phyloP scores from a whole-genome alignment of 2,113 vertebrate genomes.

The Parotia lawesii region DNA sequence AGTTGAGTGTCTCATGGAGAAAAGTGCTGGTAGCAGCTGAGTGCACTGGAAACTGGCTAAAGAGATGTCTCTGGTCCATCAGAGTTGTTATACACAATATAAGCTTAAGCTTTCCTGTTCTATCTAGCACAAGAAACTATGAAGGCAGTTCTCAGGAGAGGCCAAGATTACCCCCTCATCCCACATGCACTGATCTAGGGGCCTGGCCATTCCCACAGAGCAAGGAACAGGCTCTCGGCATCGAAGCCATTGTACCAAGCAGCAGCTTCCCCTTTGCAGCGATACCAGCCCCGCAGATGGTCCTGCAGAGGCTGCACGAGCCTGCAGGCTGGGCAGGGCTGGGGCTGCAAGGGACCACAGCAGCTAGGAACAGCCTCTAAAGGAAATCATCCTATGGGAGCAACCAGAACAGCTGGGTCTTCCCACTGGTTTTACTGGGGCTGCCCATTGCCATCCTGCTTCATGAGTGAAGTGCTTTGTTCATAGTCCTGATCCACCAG shows the following conservation, averaged over 20 bases:
- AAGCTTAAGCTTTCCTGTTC: not conserved
- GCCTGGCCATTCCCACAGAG: not conserved
- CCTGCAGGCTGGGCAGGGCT: not conserved
- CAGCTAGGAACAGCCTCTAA: not conserved
- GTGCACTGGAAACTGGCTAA: not conserved
- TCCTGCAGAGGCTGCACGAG: not conserved
- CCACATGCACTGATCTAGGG: not conserved
- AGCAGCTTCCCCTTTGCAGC: not conserved
- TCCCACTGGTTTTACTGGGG: not conserved
- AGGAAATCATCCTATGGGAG: not conserved
- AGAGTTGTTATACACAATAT: not conserved
- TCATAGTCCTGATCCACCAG: not conserved
- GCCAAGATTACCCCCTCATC: not conserved
- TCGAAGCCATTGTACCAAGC: not conserved
- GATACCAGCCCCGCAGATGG: rapidly evolving
- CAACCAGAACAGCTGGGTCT: not conserved
- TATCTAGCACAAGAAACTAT: not conserved
- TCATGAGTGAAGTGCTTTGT: not conserved
- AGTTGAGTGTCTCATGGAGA: not conserved
- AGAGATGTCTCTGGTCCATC: not conserved
- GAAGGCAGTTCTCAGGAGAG: not conserved
- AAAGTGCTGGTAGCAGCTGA: not conserved
- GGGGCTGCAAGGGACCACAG: not conserved
- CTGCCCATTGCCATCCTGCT: not conserved
- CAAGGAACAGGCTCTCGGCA: not conserved